These are phyloP conservation scores for Hemiscyllium ocellatum DNA, from an alignment of 2,113 vertebrate genomes.

Conservation along the genomic window DNA sequence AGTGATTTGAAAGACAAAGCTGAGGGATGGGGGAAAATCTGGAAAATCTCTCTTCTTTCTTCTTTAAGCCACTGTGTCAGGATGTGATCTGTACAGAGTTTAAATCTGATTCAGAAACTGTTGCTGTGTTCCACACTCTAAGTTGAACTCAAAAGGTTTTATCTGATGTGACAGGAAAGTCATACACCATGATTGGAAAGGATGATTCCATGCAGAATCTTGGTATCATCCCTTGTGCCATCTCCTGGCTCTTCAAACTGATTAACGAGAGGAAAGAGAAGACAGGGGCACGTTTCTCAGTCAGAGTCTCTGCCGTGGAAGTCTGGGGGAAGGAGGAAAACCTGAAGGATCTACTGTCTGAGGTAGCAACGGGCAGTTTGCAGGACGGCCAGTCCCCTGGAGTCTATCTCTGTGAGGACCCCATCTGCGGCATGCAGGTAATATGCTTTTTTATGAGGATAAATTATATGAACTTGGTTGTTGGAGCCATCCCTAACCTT, in stretches of 20 bases:
- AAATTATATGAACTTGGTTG: not conserved
- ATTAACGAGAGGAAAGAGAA: conserved; percentile 94
- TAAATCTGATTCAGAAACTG: not conserved
- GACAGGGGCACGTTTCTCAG: conserved; percentile 90
- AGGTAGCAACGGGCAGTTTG: conserved; percentile 89
- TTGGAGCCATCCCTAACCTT: not conserved
- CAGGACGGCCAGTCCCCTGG: conserved; percentile 97
- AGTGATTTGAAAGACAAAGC: not conserved
- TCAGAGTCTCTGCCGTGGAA: conserved; percentile 95
- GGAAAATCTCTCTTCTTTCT: not conserved
- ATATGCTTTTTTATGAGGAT: conserved; percentile 7
- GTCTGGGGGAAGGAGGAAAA: conserved; percentile 98
- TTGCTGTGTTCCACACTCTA: not conserved
- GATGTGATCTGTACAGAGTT: not conserved
- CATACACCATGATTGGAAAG: conserved; percentile 93
- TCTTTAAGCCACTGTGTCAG: not conserved
- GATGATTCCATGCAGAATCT: conserved; percentile 92
- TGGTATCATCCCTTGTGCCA: conserved; percentile 93
- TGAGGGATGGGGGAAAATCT: not conserved
- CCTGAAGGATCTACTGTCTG: conserved; percentile 83
- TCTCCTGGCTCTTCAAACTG: conserved; percentile 98
- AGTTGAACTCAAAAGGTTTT: conserved; percentile 18
- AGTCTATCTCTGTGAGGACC: conserved; percentile 94
- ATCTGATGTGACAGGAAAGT: conserved; percentile 71
- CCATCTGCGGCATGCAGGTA: conserved; percentile 98